Base-by-base conservation (phyloP, 2,113 vertebrate species). In the Serinus canaria region DNA sequence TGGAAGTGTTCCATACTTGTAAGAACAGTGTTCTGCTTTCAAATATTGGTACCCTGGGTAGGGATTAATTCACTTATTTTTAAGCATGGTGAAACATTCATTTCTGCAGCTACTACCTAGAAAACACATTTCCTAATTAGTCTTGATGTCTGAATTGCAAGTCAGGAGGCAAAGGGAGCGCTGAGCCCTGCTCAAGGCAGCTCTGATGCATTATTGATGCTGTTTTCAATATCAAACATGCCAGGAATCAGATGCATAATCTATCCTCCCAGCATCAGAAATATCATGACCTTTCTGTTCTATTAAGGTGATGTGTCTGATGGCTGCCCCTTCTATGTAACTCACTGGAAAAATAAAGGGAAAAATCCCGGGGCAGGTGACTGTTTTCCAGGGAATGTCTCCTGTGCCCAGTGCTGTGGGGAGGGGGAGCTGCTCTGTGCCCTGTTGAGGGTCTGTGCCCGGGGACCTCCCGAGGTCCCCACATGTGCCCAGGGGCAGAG, bases 171-270 rank as follows among this genome's bases (percentile, higher is more conserved):
- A 87, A 31, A 82, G 53, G n/a, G 68, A 86, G 47, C 2, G 33
- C 73, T 17, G 62, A 90, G 80, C 62, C 63, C 68, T 37, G 79
- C 88, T 91, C 35, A n/a, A 93, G 88, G 76, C 83, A 85, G 63
- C 83, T 77, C 88, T 89, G 82, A 90, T 96, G 92, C 90, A 96
- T 96, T 95, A 95, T 96, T 96, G 64, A 96, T 97, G 91, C 79
- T 90, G 9, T 59, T 93, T 93, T 96, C 95, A 93, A 86, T 90
- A 90, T 89, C 90, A 96, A 63, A 93, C 72, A 15, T 69, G 67
- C 50, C 91, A 83, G 84, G 67, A 81, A 95, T 83, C 77, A n/a
- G 63, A 58, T 60, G 37, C 74, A 30, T 62, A 44, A 87, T 72
- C 66, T 64, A 13, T 83, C 80, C 83, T 83, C 25, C 80, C 55